Evolutionary conservation across 2,888 invertebrate species (phyloP), one percentile per base, ranked within the genome.

Genomic region (Buathra laborator): DNA sequence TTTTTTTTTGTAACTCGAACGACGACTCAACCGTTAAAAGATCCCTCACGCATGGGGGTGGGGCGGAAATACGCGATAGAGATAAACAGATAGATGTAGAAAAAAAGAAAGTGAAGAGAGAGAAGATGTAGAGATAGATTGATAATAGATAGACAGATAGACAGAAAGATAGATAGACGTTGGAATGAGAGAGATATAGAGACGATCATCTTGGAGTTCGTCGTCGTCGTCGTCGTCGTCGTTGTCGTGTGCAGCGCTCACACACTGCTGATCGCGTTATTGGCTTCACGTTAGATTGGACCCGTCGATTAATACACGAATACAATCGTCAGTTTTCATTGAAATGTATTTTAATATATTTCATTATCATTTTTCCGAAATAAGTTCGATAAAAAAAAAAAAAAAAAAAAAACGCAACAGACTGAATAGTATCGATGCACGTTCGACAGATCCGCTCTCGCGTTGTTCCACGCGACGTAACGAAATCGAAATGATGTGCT

Each of bases 241-340:
- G 72, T 75, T 64, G 74, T 81, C 66, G 48, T 81, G 85, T 84
- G 85, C 86, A 86, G 86, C 87, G 89, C 89, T 89, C 88, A 88
- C 87, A 86, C 85, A 87, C 87, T 87, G 87, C 87, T 87, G 84
- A 85, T 78, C 70, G 85, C 87, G 79, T 74, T 72, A 37, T 37
- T 77, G 72, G 64, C 62, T 51, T 78, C 81, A 68, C 81, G 70
- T 64, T 56, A 64, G 74, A 79, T 78, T 59, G 84, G 70, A 85
- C 77, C 43, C 10, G n/a, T 74, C 84, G 80, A 12, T 72, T 10
- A 67, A 37, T 37, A 74, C 48, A 24, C 43, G n/a, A 62, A 68
- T 46, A 7, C 32, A 51, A 62, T 74, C 19, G 56, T 67, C 48
- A 46, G 2, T 70, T 56, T 56, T 48, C 59, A 59, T 29, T 14